Conservation (phyloP, 2,113 vertebrate species). For the Petroica traversi region DNA sequence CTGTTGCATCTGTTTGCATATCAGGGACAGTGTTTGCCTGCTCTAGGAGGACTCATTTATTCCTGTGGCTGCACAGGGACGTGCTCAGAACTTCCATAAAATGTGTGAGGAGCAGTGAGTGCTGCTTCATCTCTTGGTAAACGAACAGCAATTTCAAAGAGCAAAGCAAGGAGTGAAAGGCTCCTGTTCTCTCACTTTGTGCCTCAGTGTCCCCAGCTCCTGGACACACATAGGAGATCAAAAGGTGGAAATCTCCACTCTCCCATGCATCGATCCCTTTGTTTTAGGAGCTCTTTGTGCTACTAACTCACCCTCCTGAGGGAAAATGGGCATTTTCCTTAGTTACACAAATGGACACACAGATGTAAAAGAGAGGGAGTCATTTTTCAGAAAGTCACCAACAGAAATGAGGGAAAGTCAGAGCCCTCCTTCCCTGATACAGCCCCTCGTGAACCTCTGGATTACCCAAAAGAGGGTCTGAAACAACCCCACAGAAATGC, state of each 20-base stretch:
- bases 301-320: background rate
- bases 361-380: background rate
- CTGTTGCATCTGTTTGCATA: background rate
- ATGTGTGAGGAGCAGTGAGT: background rate
- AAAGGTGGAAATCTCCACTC: background rate
- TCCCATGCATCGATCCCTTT: background rate
- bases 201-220: background rate
- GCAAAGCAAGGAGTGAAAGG: background rate
- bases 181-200: background rate
- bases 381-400: background rate
- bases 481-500: background rate
- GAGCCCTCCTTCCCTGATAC: background rate
- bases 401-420: background rate
- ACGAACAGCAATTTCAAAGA: background rate
- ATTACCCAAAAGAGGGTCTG: background rate
- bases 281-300: background rate
- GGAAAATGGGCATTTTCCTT: background rate
- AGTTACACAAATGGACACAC: background rate
- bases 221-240: accelerated
- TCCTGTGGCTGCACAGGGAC: background rate
- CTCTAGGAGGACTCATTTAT: background rate
- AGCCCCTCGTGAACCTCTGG: background rate
- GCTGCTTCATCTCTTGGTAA: background rate
- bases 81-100: background rate
- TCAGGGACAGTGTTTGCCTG: accelerated